Base-by-base conservation (phyloP, 2,113 vertebrate genomes). In the Myiagra hebetior region DNA sequence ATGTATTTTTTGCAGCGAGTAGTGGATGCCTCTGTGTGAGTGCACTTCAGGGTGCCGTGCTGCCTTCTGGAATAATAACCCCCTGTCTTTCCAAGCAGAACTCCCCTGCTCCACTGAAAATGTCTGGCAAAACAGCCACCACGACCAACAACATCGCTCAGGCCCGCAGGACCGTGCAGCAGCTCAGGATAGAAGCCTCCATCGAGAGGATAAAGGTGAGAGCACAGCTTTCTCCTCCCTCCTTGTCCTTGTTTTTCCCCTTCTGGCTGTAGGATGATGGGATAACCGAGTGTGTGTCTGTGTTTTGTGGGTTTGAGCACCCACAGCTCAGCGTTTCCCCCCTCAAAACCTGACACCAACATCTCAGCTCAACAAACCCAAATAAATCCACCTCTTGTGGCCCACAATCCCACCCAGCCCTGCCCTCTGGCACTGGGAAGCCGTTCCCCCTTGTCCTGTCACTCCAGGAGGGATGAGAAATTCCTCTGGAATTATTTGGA, bases 191-290 rank as follows among this genome's bases (percentile, higher is more conserved):
- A 88, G 99, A 99, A 80, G 99, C 99, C 65, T 98, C 98, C 86
- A 98, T 99, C 4, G 98, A 99, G 93, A 98, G 99, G 96, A 99
- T 99, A 98, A 99, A 99, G 98, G 99, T 99, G 96, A 91, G 95
- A 42, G 19, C 39, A 4, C 17, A 2, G 44, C 53, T 42, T 44
- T 3, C 30, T 41, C 5, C 30, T 11, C 27, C 14, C 52, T 26
- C 42, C 17, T 10, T 13, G 4, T 10, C 19, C 18, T 7, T 1
- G 10, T 11, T 18, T 46, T 46, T 44, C 23, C 63, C 39, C 27
- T 63, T 31, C 28, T 37, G 27, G 46, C 59, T 12, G 8, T 0
- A 2, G 49, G n/a, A 19, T 1, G 13, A 5, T 5, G 9, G 8
- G 15, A 1, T 9, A 24, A 10, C 41, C 10, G 7, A 1, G 23